Conservation (phyloP, 2,888 invertebrate genomes). For the Drosophila testacea region DNA sequence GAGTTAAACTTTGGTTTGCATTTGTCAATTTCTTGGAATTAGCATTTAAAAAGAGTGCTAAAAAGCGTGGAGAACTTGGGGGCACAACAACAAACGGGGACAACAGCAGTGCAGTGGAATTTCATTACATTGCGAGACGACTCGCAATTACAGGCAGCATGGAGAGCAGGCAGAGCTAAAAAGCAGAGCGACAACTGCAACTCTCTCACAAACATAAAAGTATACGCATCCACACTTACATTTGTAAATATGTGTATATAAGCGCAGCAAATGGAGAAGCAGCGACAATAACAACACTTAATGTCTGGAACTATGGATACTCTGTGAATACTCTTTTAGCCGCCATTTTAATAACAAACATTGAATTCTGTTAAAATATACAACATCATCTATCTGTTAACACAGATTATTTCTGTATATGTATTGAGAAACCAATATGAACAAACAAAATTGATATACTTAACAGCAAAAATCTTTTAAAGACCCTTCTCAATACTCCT, state of each 20-base stretch:
- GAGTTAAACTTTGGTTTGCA: slow-evolving; percentile 17
- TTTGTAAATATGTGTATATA: slow-evolving; percentile 1
- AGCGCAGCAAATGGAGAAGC: slow-evolving; percentile 36
- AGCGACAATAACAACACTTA: slow-evolving; percentile 16
- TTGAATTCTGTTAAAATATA: background rate
- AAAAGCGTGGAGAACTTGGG: slow-evolving; percentile 17
- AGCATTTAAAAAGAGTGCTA: slow-evolving; percentile 22
- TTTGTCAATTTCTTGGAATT: slow-evolving; percentile 39
- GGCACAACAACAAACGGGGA: slow-evolving; percentile 16
- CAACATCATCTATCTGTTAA: background rate
- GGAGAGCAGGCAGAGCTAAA: slow-evolving; percentile 5
- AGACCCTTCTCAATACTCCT: too few species aligned
- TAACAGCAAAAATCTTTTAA: too few species aligned
- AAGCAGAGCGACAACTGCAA: slow-evolving; percentile 17
- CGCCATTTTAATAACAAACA: slow-evolving; percentile 3
- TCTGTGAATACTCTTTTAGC: slow-evolving; percentile 16
- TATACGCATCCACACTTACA: background rate
- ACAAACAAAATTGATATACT: background rate
- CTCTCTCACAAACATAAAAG: slow-evolving; percentile 57
- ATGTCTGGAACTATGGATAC: background rate
- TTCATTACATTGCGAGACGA: slow-evolving; percentile 45
- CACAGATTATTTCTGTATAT: background rate
- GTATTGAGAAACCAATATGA: background rate
- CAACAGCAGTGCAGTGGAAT: slow-evolving; percentile 34
- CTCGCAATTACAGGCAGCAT: slow-evolving; percentile 40